Base-by-base conservation (phyloP, 2,888 invertebrate genomes). In the Coleophora flavipennella region DNA sequence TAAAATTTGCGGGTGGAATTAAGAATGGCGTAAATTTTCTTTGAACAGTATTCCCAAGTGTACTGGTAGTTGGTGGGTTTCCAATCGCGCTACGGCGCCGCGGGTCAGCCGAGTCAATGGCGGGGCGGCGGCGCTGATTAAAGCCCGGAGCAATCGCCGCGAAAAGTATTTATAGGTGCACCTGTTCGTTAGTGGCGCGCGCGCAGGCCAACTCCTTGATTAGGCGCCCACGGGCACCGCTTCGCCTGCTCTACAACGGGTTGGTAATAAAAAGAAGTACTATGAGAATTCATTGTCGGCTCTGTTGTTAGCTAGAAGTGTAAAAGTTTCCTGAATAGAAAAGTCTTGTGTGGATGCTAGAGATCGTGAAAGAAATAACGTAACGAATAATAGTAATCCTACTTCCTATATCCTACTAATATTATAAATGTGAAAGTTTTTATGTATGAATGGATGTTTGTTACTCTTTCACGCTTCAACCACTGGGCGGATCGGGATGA, bases 81-180 rank as follows among this genome's bases (percentile, higher is more conserved):
- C 79, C 81, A 80, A 83, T 81, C 77, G 20, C 6, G 3, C 6
- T 3, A 77, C 64, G 67, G 62, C 57, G 64, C 58, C 65, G 67
- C 61, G 56, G 63, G 58, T 63, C 67, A 57, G 81, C 81, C 80
- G 79, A 80, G 78, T 57, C 60, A 72, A 64, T 75, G 80, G 79
- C 77, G 80, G 77, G 81, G 83, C 80, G 76, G 81, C 77, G 76
- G 74, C 65, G 77, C 80, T 84, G 83, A 84, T 84, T 84, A 84
- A 84, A 81, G 79, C 83, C 83, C 75, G 75, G 61, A 83, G 83
- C 81, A 81, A 83, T 83, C 78, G 74, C 76, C 74, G 64, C 74
- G 77, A 75, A 78, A 80, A 81, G 79, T 83, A 83, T 83, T 83
- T 83, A 83, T 83, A 79, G 80, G 79, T 81, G 76, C 81, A 84